phyloP scores from a whole-genome alignment of 2,888 invertebrate species.

The Pteria penguin region DNA sequence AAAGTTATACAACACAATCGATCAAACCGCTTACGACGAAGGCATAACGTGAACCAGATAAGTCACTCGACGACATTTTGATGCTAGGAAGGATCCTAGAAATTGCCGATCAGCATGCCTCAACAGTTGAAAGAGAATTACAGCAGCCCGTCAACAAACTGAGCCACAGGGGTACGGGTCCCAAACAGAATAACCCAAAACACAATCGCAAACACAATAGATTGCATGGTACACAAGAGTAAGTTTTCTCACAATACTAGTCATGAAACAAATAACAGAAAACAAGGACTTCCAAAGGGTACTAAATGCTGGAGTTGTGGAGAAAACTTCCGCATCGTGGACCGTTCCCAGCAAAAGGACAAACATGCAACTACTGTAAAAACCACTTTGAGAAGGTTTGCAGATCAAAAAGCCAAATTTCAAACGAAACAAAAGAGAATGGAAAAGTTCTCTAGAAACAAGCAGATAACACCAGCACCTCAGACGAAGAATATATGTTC shows the following conservation, averaged over 20 bases:
- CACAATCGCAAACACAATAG: too few species aligned
- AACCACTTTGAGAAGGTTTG: too few species aligned
- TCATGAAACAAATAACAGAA: not conserved
- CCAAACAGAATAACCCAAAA: not conserved
- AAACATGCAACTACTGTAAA: not conserved
- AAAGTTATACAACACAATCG: conserved; percentile 51
- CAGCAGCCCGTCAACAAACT: not conserved
- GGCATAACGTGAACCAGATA: conserved; percentile 2
- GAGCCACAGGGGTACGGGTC: not conserved
- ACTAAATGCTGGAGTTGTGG: not conserved
- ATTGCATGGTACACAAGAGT: not conserved
- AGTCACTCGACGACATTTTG: not conserved
- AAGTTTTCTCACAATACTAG: not conserved
- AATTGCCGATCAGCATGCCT: not conserved
- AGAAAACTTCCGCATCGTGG: not conserved
- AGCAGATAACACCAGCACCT: too few species aligned
- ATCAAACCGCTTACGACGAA: conserved; percentile 45
- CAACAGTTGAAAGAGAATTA: not conserved
- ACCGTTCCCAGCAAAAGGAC: not conserved
- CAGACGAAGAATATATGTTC: too few species aligned
- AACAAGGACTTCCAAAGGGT: not conserved
- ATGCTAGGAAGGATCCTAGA: not conserved
- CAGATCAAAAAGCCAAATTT: too few species aligned
- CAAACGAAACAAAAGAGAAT: too few species aligned
- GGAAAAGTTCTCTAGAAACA: too few species aligned